Percentiles rank a stretch among this genome's conserved stretches.
phyloP scores from a whole-genome alignment of 2,797 vertebrate species.

The Poliocrania exsul region DNA sequence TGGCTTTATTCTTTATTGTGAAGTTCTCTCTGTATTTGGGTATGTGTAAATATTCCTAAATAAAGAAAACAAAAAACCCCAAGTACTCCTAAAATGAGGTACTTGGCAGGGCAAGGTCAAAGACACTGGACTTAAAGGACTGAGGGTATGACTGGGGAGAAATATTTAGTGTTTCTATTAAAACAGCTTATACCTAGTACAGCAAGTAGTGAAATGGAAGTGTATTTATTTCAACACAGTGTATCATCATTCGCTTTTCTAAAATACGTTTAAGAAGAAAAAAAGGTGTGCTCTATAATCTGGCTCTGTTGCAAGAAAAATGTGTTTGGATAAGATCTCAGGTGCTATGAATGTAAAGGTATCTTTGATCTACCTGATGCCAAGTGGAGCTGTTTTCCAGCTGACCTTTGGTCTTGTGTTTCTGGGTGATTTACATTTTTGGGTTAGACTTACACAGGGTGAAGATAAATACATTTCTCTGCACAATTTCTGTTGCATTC shows the following conservation, averaged over 20 bases:
- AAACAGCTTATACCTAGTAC: neutral
- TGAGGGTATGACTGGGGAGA: neutral
- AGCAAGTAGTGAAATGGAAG: neutral
- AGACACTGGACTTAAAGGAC: neutral
- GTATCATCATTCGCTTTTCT: neutral
- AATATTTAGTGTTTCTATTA: neutral
- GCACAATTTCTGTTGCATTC: neutral
- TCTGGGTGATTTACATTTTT: neutral
- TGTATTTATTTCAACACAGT: neutral
- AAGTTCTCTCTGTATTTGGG: neutral
- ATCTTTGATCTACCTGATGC: neutral
- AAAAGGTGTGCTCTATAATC: neutral
- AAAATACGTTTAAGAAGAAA: neutral
- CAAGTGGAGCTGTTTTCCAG: neutral
- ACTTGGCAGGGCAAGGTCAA: neutral
- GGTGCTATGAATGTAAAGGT: neutral
- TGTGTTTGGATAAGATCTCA: neutral
- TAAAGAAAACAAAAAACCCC: neutral
- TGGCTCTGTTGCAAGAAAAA: neutral
- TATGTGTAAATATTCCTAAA: neutral
- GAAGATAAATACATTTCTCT: neutral
- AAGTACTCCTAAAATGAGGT: neutral
- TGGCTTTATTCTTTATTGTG: neutral
- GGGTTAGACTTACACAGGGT: neutral
- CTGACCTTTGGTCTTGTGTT: neutral